Base-by-base conservation (phyloP, 2,113 vertebrate genomes). In the Gadus macrocephalus region DNA sequence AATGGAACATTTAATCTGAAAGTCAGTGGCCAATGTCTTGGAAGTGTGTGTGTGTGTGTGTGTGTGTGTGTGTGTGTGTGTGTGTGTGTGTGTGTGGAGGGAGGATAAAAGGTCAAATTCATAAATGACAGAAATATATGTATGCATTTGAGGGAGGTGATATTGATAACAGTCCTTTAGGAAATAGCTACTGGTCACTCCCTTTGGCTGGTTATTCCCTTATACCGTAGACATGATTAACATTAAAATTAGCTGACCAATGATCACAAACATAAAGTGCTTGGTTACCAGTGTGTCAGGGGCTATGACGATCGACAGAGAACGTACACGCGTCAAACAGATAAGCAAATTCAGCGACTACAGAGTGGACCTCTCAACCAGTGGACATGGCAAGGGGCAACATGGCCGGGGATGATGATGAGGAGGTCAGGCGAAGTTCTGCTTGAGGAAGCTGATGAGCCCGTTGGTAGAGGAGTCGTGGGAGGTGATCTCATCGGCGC, bases 391-490 rank as follows among this genome's bases (percentile, higher is more conserved):
- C 42, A 59, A 22, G 42, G 20, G 42, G 22, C 2, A 19, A 16
- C 0, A 12, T 22, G 59, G n/a, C 19, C 17, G 11, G 15, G 56
- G 20, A 19, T 14, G 8, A 9, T 0, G 4, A 28, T 0, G 3
- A 67, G 67, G 62, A 53, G 42, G 15, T 96, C 86, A 91, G 83
- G 87, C 89, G 49, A 90, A 91, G 85, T 98, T 94, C 71, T 95
- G 93, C 89, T 98, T 98, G 88, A 98, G 94, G 92, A 98, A 99
- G 86, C 20, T 91, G 88, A 99, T 98, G 71, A 99, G 93, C 17
- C 96, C 97, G 0, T 98, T 99, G 64, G 97, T 98, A 66, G 97
- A 98, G n/a, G 94, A 86, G 79, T 98, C 96, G 0, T 99, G 97
- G 59, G 96, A 94, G 28, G 86, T 91, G 74, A 98, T 93, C 0